These are phyloP conservation scores for Diadema setosum DNA, from an alignment of 35 echinoderm and acorn worm species.

Conservation along the genomic window DNA sequence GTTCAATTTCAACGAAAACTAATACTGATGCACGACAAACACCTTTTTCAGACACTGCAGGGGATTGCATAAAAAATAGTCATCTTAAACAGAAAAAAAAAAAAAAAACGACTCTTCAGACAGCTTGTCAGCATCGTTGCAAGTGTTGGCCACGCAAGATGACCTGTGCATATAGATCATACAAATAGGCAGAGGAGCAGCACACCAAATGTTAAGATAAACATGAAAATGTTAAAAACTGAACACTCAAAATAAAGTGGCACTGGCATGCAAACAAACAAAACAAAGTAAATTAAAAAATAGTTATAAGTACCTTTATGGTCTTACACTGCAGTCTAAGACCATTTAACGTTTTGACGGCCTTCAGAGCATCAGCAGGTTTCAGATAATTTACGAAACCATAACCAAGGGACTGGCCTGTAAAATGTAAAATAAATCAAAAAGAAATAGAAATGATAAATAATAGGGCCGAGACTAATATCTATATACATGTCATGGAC, in stretches of 20 bases:
- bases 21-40: too few relatives aligned
- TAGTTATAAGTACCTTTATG: slow-evolving; percentile 56
- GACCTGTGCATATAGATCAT: too few relatives aligned
- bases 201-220: too few relatives aligned
- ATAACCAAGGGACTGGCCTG: slow-evolving; percentile 99
- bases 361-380: slow-evolving; percentile 93
- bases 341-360: slow-evolving; percentile 86
- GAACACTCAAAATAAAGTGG: background rate
- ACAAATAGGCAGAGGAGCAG: too few relatives aligned
- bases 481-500: too few relatives aligned
- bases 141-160: too few relatives aligned
- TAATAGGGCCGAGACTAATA: slow-evolving; percentile 20
- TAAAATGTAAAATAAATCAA: slow-evolving; percentile 48
- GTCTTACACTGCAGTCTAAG: slow-evolving; percentile 89
- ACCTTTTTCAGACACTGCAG: too few relatives aligned
- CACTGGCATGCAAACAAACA: background rate
- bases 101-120: too few relatives aligned
- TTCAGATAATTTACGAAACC: slow-evolving; percentile 99
- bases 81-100: too few relatives aligned
- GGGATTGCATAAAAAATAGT: too few relatives aligned
- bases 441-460: slow-evolving; percentile 46
- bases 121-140: too few relatives aligned
- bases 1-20: too few relatives aligned
- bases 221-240: background rate
- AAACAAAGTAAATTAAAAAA: background rate